Evolutionary conservation across 1,140 invertebrate species (phyloP), one percentile per base, ranked within the genome.

Genomic region (Babylonia areolata): DNA sequence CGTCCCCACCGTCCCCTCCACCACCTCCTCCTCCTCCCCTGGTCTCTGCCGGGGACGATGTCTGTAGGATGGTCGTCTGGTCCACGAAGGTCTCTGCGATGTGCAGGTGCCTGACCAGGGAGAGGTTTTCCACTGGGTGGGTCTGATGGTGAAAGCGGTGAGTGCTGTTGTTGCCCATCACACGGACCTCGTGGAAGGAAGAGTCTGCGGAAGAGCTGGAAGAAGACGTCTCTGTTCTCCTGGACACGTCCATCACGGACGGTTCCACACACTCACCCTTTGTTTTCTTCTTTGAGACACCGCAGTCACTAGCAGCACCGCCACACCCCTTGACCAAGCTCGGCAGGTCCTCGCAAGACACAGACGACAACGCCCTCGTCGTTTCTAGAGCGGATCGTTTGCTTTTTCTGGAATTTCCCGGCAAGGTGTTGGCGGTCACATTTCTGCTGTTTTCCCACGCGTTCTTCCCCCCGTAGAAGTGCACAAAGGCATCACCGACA

Each of bases 61-160:
- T 23, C 17, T 23, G 42, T 51, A 12, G 78, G 20, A 89, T 31
- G n/a, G 89, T 78, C 0, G 87, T 89, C 35, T 90, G 85, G 69
- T 92, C 90, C 64, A 91, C 82, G 9, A 91, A 88, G 3, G 87
- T 85, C 81, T 92, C 91, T 15, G 90, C 86, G 37, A 90, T 81
- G 0, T 88, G 86, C 23, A 92, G 87, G 31, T 87, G 81, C 73
- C 89, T 91, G 15, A 88, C 84, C 17, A 91, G 39, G 1, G 90
- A 88, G 33, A 85, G 89, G 17, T 88, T 90, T 0, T 90, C 88
- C 23, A 40, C 23, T 42, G 78, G 23, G 31, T 84, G 64, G 58
- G 31, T 51, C 39, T 85, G 46, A 35, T 64, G 81, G 23, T 73
- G 69, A 51, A 12, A 73, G 20, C 91, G 87, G 31, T 89, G 88